A percentile compares a stretch with the other conserved stretches of the same genome.
Conservation (phyloP, 2,888 invertebrate species). For the Eristalis arbustorum region DNA sequence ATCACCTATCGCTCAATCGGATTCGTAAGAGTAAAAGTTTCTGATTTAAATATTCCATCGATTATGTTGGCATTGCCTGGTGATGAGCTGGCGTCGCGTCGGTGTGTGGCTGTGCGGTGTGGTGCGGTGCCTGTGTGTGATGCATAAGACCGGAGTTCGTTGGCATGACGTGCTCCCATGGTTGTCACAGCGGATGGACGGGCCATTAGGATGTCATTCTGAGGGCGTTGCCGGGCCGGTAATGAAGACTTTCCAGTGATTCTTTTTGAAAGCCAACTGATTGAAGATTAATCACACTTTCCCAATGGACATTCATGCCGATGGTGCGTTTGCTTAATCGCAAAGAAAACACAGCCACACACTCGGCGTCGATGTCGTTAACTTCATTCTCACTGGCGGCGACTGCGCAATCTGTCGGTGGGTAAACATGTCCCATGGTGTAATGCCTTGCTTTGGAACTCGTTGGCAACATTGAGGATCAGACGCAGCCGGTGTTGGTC, state of each 20-base stretch:
- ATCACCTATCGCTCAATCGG: constrained; percentile 16
- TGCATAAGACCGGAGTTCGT: neutral
- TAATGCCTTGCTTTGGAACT: neutral
- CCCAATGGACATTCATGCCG: neutral
- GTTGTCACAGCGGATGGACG: neutral
- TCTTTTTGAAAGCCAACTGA: neutral
- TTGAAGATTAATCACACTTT: neutral
- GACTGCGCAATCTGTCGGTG: neutral
- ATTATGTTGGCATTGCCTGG: constrained; percentile 26
- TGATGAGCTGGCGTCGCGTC: neutral
- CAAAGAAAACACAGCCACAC: neutral
- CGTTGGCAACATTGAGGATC: neutral
- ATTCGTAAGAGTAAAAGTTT: constrained; percentile 50
- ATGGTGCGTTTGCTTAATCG: neutral
- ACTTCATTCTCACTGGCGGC: neutral
- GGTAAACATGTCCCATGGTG: neutral
- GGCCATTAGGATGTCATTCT: neutral
- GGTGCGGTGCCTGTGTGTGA: neutral
- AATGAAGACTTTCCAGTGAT: neutral
- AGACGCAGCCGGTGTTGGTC: neutral
- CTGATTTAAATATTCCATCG: constrained; percentile 31
- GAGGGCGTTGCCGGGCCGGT: neutral
- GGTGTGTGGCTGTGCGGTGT: too few species aligned
- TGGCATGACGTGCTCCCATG: neutral
- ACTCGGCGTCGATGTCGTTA: neutral